Conservation (phyloP, 2,888 invertebrate genomes). For the Lamproptera curius region DNA sequence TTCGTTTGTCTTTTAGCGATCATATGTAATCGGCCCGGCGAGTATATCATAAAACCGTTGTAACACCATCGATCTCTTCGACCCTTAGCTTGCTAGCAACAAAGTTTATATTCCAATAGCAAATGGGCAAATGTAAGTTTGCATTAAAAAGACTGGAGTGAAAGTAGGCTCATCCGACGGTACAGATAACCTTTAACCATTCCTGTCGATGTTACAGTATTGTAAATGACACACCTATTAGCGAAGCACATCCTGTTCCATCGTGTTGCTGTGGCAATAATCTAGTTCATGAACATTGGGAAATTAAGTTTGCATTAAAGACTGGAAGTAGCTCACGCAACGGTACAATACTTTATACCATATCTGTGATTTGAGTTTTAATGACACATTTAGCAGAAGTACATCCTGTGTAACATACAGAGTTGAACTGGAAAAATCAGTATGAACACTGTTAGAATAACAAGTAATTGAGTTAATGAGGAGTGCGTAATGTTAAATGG, state of each 20-base stretch:
- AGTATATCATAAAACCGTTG: slow-evolving; percentile 10
- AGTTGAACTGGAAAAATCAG: too few relatives aligned
- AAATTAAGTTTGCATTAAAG: not conserved
- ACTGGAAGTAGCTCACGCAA: not conserved
- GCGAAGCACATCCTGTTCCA: slow-evolving; percentile 24
- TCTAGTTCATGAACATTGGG: not conserved
- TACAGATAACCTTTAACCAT: slow-evolving; percentile 61
- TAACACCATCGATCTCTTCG: not conserved
- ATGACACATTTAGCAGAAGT: not conserved
- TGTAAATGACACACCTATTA: slow-evolving; percentile 61
- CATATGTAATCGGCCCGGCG: slow-evolving; percentile 9
- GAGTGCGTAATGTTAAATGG: too few relatives aligned
- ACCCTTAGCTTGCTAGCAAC: not conserved
- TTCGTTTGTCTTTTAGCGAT: slow-evolving; percentile 3
- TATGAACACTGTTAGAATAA: not conserved
- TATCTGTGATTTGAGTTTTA: not conserved
- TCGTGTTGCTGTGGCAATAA: not conserved
- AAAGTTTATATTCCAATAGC: slow-evolving; percentile 28
- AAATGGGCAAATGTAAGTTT: slow-evolving; percentile 17
- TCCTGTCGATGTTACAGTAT: slow-evolving; percentile 57
- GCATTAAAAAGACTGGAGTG: slow-evolving; percentile 42
- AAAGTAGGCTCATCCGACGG: slow-evolving; percentile 69
- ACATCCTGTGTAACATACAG: not conserved
- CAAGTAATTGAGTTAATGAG: not conserved
- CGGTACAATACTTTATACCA: not conserved